A percentile compares a stretch with the other conserved stretches of the same genome.
These are phyloP conservation scores for Dinomys branickii DNA, from an alignment of 2,113 vertebrate genomes.

Conservation along the genomic window DNA sequence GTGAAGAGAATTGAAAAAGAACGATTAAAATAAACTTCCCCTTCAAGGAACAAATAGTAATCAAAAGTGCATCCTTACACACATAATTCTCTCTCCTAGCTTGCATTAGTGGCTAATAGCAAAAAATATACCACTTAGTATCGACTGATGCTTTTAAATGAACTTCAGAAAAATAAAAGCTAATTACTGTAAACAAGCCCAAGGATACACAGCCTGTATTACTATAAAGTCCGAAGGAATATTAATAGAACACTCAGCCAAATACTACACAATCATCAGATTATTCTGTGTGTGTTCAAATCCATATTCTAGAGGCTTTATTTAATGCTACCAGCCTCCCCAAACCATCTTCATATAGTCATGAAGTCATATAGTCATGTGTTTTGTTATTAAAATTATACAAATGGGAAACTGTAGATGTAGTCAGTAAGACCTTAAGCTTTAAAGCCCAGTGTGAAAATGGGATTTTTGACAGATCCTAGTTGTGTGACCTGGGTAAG, in stretches of 20 bases:
- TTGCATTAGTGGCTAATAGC: constrained; percentile 26
- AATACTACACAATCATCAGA: background rate
- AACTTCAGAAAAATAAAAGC: background rate
- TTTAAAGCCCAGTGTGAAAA: background rate
- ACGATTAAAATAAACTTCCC: constrained; percentile 49
- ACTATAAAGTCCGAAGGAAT: background rate
- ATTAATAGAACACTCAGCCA: background rate
- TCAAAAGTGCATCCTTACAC: background rate
- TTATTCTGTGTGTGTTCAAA: background rate
- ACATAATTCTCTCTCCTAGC: background rate
- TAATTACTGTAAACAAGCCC: constrained; percentile 19
- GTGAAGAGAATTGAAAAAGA: constrained; percentile 20
- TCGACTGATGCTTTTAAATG: constrained; percentile 9
- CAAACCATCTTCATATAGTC: no score
- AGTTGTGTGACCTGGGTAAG: background rate
- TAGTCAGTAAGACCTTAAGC: background rate
- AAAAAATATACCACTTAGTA: constrained; percentile 35
- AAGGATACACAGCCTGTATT: background rate
- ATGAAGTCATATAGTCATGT: background rate
- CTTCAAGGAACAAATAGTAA: constrained; percentile 33
- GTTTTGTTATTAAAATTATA: background rate
- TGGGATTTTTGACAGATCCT: background rate
- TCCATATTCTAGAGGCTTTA: background rate
- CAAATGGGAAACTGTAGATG: background rate
- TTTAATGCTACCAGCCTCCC: constrained; percentile 6